Evolutionary conservation across 2,113 vertebrate species (phyloP), one percentile per base, ranked within the genome.

Genomic region (Gambusia affinis): DNA sequence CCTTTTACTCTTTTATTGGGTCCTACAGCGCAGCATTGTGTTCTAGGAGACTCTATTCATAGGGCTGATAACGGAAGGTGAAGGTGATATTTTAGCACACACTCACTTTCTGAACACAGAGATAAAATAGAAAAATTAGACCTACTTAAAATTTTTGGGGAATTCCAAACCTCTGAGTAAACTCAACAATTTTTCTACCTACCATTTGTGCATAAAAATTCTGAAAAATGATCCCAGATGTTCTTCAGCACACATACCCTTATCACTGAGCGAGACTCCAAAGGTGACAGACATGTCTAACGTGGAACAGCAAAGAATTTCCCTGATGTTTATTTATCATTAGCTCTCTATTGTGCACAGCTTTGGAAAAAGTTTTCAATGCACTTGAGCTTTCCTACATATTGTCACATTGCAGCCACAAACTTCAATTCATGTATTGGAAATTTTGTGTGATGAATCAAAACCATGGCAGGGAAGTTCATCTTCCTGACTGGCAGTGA

Each of bases 1-100:
- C 12, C 11, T 93, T 92, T 92, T 89, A 91, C 90, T 92, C 85
- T 91, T 94, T 95, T 94, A 94, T 94, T 93, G 93, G 93, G 93
- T 90, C 88, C 81, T 85, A 81, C 76, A 67, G 81, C 57, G 15
- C 70, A 61, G 78, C 87, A 92, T 91, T 93, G 89, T 93, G 91
- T 91, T 89, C 85, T 80, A 73, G 86, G 74, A 92, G 91, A 93
- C 93, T 92, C 89, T 88, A 91, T 91, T 92, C 92, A 91, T 80
- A 69, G 67, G 39, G 76, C 89, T 88, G 93, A 95, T 95, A 95
- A 92, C 78, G 28, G 42, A 75, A 84, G 88, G 85, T 84, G 82
- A 88, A 81, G 83, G 85, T 87, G 87, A 81, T 60, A 81, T 80
- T 89, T 87, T 81, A 84, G 81, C 79, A 91, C 91, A 92, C 85